Conservation (phyloP, 2,113 vertebrate species). For the Coptodon bakossiorum region DNA sequence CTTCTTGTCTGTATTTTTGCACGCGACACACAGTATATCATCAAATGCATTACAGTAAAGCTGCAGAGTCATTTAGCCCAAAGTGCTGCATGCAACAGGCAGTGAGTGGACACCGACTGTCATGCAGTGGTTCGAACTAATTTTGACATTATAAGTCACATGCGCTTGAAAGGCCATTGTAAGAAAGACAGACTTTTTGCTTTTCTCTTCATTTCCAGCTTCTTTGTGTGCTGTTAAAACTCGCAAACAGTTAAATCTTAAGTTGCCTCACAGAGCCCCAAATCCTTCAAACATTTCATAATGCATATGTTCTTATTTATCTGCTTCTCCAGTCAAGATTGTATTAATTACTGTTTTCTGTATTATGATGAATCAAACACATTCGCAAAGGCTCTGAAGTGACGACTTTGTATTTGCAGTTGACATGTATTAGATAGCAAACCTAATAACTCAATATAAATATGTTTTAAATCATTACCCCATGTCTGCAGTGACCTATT, state of each 20-base stretch:
- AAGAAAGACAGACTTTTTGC: not conserved
- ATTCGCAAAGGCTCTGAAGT: accelerated
- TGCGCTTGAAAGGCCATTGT: not conserved
- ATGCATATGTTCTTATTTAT: not conserved
- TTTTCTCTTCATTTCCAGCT: not conserved
- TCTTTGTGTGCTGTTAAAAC: not conserved
- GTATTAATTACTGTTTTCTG: not conserved
- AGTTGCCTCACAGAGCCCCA: not conserved
- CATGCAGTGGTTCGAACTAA: accelerated
- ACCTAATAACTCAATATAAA: not conserved
- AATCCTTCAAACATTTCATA: not conserved
- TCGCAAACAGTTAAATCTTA: not conserved
- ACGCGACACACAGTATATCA: not conserved
- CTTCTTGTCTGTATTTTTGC: not conserved
- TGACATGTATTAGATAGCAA: not conserved
- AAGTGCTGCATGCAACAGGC: not conserved
- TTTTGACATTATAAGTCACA: not conserved
- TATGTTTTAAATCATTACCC: not conserved
- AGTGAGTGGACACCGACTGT: not conserved
- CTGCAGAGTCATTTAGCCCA: not conserved
- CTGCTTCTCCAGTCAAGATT: not conserved
- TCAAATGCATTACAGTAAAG: not conserved
- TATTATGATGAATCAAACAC: not conserved
- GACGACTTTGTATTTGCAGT: accelerated
- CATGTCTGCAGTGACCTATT: not conserved